These are phyloP conservation scores for Sylvia atricapilla DNA, from an alignment of 2,113 vertebrate species.

Conservation along the genomic window DNA sequence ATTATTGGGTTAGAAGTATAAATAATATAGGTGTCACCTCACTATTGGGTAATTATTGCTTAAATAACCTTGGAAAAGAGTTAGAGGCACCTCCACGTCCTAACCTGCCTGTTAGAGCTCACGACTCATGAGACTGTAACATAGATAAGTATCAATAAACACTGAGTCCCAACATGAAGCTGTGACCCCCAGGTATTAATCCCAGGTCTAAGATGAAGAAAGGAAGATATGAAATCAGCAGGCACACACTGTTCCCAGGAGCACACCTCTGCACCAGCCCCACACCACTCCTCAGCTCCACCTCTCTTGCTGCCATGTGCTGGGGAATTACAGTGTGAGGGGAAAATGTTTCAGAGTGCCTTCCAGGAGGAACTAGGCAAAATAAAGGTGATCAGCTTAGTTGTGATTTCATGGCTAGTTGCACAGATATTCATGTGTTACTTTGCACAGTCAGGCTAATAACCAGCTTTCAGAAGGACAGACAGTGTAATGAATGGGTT, in stretches of 20 bases:
- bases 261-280: not conserved
- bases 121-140: not conserved
- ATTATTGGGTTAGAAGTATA: not conserved
- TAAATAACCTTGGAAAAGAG: not conserved
- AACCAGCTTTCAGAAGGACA: constrained; percentile 77
- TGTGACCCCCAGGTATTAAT: not conserved
- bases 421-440: constrained; percentile 69
- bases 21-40: not conserved
- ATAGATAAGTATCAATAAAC: not conserved
- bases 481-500: constrained; percentile 78
- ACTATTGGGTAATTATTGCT: not conserved
- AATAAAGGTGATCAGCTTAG: constrained; percentile 23
- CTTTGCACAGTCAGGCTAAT: constrained; percentile 71
- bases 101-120: not conserved
- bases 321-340: fast-evolving
- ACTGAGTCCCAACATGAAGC: not conserved
- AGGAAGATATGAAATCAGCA: not conserved
- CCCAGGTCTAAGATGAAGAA: not conserved
- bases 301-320: fast-evolving
- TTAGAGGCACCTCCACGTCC: not conserved
- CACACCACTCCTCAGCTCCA: fast-evolving
- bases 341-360: not conserved
- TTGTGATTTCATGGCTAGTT: constrained; percentile 72
- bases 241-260: not conserved
- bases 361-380: not conserved